Conservation (phyloP, 2,113 vertebrate genomes). For the Desmodus rotundus region DNA sequence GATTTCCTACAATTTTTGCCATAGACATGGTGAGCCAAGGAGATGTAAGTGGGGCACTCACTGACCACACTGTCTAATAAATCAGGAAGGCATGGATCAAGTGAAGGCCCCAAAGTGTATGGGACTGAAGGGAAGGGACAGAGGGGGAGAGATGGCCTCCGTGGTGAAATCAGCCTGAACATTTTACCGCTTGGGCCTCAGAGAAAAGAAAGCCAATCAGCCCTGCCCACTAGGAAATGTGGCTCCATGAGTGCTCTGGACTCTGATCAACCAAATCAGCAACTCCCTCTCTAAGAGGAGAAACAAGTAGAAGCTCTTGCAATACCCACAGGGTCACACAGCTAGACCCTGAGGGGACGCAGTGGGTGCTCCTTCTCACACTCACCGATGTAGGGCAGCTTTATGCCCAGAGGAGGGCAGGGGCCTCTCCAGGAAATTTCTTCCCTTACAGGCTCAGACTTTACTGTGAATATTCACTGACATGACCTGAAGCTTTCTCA, state of each 20-base stretch:
- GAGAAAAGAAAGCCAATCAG: not conserved
- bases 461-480: rapidly evolving
- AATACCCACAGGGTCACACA: not conserved
- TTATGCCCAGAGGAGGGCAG: not conserved
- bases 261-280: not conserved
- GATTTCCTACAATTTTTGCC: not conserved
- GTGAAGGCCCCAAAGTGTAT: not conserved
- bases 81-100: not conserved
- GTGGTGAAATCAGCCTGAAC: not conserved
- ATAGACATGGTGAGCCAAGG: not conserved
- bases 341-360: not conserved
- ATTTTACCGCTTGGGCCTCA: not conserved
- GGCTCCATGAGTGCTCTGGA: not conserved
- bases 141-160: not conserved
- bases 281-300: not conserved
- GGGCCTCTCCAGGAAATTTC: not conserved
- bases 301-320: not conserved
- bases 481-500: not conserved
- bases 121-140: not conserved
- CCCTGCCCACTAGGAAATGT: not conserved
- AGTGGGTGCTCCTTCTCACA: not conserved
- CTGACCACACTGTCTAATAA: too few species aligned
- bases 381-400: not conserved
- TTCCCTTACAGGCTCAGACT: rapidly evolving
- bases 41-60: rapidly evolving